Base-by-base conservation (phyloP, 2,888 invertebrate genomes). In the Dorcus parallelipipedus region DNA sequence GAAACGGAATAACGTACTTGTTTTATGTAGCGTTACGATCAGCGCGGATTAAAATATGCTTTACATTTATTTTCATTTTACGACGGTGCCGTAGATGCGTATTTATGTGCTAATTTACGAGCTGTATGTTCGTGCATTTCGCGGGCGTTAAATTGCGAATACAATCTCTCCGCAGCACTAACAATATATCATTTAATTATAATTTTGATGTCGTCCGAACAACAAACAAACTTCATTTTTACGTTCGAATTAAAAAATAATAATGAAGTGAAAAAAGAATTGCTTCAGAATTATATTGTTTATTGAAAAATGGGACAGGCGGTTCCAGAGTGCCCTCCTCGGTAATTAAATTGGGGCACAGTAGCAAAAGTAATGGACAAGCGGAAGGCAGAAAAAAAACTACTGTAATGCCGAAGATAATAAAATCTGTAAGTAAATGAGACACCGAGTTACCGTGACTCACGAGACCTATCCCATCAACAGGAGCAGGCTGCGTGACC, bases 21-120 rank as follows among this genome's bases (percentile, higher is more conserved):
- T 58, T 58, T 64, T 64, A 63, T 63, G 65, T 59, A 64, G 58
- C 62, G 62, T 64, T 62, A 63, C 57, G 53, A 42, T 42, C 42
- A 10, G 42, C 7, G 14, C 10, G 10, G 59, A 42, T 38, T 38
- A 5, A 59, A 49, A 59, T 59, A 52, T 47, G 9, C 38, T 17
- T 17, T 42, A 42, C 10, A 42, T 42, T 10, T 17, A 14, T 42
- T 42, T 42, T 42, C 9, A 14, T 42, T 42, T 42, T 42, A 42
- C 42, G 14, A 10, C 14, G 6, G 10, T 4, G 41, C 10, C n/a
- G 9, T 41, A 41, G 14, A 42, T 42, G 42, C 14, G 14, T 42
- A 42, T 42, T 42, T 42, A 42, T 42, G 42, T 42, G 14, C 42
- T 42, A 42, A 42, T 42, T 42, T 17, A 14, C 42, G 42, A 10